Evolutionary conservation across 1,140 invertebrate genomes (phyloP).

Genomic region (Anastrepha ludens): DNA sequence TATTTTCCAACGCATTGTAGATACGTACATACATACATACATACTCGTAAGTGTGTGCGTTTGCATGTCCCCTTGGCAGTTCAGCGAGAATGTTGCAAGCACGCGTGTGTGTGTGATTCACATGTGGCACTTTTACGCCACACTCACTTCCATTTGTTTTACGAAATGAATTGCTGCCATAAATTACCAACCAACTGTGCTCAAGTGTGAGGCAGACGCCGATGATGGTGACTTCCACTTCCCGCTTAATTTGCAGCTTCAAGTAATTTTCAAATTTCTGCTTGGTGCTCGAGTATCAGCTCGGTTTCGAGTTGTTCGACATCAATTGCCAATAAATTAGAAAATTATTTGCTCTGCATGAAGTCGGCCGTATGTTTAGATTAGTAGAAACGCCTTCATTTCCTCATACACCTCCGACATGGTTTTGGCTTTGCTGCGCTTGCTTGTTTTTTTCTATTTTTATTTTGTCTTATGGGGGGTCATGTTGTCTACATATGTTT

Average conservation of each 20-base stretch:
- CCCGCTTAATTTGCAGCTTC: not conserved
- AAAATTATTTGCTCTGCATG: constrained; percentile 39
- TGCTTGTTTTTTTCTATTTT: not conserved
- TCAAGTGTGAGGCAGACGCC: not conserved
- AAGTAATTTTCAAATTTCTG: constrained; percentile 12
- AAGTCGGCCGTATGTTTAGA: constrained; percentile 1
- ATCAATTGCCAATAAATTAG: constrained; percentile 25
- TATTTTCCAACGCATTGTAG: not conserved
- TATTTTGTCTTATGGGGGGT: too few relatives aligned
- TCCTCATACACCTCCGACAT: not conserved
- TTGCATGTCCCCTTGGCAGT: not conserved
- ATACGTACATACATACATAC: not conserved
- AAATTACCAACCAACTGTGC: not conserved
- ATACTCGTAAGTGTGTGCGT: not conserved
- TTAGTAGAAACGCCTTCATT: constrained; percentile 27
- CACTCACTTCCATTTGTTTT: not conserved
- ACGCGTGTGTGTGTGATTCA: not conserved
- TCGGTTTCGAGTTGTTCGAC: not conserved
- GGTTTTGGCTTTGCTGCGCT: not conserved
- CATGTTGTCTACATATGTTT: not conserved
- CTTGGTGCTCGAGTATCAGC: not conserved
- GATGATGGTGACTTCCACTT: not conserved
- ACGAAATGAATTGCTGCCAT: not conserved
- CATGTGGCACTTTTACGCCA: not conserved
- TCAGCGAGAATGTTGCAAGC: not conserved